A percentile compares a stretch with the other conserved stretches of the same genome.
Evolutionary conservation across 2,797 vertebrate species (phyloP).

Genomic region (Echeneis naucrates): DNA sequence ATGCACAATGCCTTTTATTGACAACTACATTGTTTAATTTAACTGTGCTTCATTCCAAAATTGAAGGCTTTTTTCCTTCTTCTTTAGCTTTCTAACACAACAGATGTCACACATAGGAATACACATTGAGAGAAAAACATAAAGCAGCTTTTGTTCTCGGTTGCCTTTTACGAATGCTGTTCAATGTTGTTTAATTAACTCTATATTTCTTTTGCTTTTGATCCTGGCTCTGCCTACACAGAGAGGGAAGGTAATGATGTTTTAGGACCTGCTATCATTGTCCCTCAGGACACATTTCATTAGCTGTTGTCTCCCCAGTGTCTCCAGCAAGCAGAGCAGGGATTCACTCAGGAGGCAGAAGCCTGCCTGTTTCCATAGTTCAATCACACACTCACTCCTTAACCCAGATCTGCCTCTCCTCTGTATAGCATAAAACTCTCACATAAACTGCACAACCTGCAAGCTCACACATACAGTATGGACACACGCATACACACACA

Average conservation of each 20-base stretch:
- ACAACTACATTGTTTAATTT: slow-evolving; percentile 33
- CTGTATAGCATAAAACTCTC: slow-evolving; percentile 60
- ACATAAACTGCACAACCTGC: slow-evolving; percentile 35
- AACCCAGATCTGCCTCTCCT: slow-evolving; percentile 58
- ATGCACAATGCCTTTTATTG: slow-evolving; percentile 32
- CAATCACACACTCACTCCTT: slow-evolving; percentile 57
- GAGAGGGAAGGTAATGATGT: slow-evolving; percentile 9
- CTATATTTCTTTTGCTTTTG: slow-evolving; percentile 8
- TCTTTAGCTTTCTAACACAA: slow-evolving; percentile 10
- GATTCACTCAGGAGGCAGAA: slow-evolving; percentile 45
- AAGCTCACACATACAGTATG: slow-evolving; percentile 4
- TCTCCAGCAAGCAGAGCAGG: slow-evolving; percentile 47
- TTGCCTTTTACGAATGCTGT: slow-evolving; percentile 13
- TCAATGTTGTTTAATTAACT: slow-evolving; percentile 1
- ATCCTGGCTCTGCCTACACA: not conserved
- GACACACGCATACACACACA: slow-evolving; percentile 10
- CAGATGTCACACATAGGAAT: slow-evolving; percentile 11
- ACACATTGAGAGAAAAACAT: slow-evolving; percentile 8
- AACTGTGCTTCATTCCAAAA: slow-evolving; percentile 24
- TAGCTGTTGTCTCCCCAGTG: slow-evolving; percentile 44
- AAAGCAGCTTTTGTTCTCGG: slow-evolving; percentile 26
- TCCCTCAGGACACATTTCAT: slow-evolving; percentile 58
- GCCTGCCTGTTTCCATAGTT: slow-evolving; percentile 43
- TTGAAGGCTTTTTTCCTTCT: slow-evolving; percentile 39
- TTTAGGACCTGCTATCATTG: slow-evolving; percentile 16